phyloP scores from a whole-genome alignment of 1,140 invertebrate species.

The Trypoxylus dichotomus region DNA sequence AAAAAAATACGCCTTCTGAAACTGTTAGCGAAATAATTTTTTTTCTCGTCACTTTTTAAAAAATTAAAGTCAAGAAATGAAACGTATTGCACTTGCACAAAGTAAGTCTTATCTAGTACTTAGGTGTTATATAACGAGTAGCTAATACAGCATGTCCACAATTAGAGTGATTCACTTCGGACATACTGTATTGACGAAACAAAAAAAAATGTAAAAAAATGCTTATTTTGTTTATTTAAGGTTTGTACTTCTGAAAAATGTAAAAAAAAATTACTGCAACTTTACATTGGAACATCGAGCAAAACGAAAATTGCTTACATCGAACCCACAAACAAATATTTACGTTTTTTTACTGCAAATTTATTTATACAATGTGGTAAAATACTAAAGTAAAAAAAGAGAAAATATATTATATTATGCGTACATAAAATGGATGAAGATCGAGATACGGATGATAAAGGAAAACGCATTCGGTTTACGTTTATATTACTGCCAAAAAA shows the following conservation, averaged over 20 bases:
- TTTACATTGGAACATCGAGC: background rate
- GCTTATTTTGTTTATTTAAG: no score
- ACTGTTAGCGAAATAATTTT: background rate
- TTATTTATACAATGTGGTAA: constrained; percentile 22
- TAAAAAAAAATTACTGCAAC: no score
- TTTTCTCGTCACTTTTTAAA: no score
- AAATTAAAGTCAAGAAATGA: no score
- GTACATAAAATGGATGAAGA: background rate
- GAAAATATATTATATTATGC: constrained; percentile 16
- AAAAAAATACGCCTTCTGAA: background rate
- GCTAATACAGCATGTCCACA: no score
- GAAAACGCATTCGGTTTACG: background rate
- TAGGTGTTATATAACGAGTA: no score
- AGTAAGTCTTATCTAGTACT: no score
- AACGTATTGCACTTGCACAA: no score
- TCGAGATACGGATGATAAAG: constrained; percentile 8
- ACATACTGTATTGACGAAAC: background rate
- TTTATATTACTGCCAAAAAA: background rate
- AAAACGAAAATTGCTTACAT: background rate
- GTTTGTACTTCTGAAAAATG: no score
- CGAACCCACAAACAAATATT: background rate
- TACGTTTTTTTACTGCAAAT: background rate
- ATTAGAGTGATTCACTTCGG: background rate
- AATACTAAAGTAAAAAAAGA: constrained; percentile 24
- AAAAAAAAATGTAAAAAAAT: no score